Percentiles rank a stretch among this genome's conserved stretches.
Conservation (phyloP, 1,140 invertebrate species). For the Nasonia vitripennis region DNA sequence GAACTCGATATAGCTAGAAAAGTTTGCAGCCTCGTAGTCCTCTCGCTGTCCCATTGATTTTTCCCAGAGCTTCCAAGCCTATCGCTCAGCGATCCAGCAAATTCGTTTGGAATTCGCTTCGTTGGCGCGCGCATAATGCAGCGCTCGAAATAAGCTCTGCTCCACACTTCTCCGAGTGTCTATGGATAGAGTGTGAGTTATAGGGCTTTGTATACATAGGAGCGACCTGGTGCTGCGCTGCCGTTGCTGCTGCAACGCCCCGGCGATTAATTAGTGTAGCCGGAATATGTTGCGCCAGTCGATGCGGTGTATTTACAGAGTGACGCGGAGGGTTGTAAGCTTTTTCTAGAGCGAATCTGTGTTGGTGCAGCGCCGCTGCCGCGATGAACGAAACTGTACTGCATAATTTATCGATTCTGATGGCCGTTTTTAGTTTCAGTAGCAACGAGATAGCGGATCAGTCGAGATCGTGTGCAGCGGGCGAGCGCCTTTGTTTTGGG, state of each 20-base stretch:
- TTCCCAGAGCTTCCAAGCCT: constrained; percentile 8
- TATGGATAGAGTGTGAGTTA: neutral
- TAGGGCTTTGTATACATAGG: neutral
- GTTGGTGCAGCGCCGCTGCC: too few species aligned
- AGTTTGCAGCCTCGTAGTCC: neutral
- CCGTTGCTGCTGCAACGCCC: neutral
- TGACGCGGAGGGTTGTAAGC: neutral
- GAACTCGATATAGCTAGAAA: neutral
- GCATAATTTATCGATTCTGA: neutral
- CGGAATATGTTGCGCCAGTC: constrained; percentile 27
- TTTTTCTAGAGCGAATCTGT: neutral
- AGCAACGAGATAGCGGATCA: neutral
- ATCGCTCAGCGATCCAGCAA: constrained; percentile 43
- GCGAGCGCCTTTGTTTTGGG: neutral
- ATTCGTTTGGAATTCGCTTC: constrained; percentile 48
- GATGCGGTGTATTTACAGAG: neutral
- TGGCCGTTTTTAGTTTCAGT: neutral
- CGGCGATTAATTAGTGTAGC: constrained; percentile 10
- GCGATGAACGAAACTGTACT: neutral
- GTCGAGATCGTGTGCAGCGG: too few species aligned
- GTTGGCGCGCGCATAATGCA: constrained; percentile 50
- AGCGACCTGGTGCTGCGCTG: neutral
- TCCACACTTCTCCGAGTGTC: neutral
- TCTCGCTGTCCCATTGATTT: constrained; percentile 51
- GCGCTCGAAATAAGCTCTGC: constrained; percentile 18